Evolutionary conservation across 2,113 vertebrate species (phyloP).

Genomic region (Crotalus viridis): DNA sequence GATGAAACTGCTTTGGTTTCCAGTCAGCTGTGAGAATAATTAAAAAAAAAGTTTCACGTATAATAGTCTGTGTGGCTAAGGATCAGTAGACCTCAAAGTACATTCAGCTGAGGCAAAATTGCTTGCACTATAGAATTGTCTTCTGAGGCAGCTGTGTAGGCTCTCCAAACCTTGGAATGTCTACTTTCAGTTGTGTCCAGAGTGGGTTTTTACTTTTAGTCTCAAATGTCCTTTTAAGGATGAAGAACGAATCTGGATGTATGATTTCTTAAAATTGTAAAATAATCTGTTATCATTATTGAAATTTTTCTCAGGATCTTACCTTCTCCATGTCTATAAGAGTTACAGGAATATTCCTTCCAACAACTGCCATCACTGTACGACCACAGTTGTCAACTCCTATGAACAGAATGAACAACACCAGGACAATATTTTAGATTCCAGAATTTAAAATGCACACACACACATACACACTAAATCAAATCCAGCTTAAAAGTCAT

Average conservation of each 20-base stretch:
- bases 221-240: neutral
- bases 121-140: neutral
- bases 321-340: slow-evolving; percentile 97
- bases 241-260: neutral
- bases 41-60: neutral
- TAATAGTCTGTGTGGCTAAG: neutral
- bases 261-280: neutral
- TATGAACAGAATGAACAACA: slow-evolving; percentile 52
- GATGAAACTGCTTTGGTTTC: neutral
- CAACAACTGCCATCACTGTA: slow-evolving; percentile 93
- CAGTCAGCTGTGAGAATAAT: neutral
- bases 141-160: neutral
- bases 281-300: neutral
- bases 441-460: neutral
- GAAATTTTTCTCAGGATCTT: slow-evolving; percentile 31
- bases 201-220: neutral
- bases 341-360: slow-evolving; percentile 93
- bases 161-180: neutral
- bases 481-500: neutral
- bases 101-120: neutral
- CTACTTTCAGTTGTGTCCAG: neutral
- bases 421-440: neutral
- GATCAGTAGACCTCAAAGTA: neutral
- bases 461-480: neutral
- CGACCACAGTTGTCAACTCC: slow-evolving; percentile 90